Percentiles rank a stretch among this genome's conserved stretches.
These are phyloP conservation scores for Platysteira castanea DNA, from an alignment of 2,113 vertebrate genomes.

Conservation along the genomic window DNA sequence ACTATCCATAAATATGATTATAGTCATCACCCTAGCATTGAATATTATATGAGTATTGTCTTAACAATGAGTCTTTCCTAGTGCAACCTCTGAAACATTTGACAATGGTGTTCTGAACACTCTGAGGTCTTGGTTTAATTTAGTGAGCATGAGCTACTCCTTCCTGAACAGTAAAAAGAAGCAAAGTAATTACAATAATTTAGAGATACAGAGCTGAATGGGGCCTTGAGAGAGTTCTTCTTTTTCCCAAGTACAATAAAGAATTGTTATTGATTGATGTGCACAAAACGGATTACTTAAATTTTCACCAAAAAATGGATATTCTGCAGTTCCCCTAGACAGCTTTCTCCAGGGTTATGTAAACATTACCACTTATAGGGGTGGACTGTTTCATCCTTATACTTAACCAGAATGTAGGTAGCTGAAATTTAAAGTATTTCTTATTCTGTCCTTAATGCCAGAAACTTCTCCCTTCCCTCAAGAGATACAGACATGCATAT, in stretches of 20 bases:
- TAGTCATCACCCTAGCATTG: not conserved
- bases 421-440: not conserved
- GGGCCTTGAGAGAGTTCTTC: not conserved
- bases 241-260: not conserved
- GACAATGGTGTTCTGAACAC: not conserved
- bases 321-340: not conserved
- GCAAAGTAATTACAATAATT: not conserved
- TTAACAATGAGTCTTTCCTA: not conserved
- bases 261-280: not conserved
- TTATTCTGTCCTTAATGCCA: not conserved
- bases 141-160: not conserved
- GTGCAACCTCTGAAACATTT: not conserved
- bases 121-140: not conserved
- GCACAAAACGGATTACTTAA: not conserved
- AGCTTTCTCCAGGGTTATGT: not conserved
- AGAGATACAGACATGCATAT: not conserved
- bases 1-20: not conserved
- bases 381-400: not conserved
- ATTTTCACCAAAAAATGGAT: not conserved
- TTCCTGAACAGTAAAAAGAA: not conserved
- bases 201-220: not conserved
- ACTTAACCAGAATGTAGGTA: not conserved
- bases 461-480: not conserved
- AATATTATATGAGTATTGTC: not conserved
- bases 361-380: not conserved